Evolutionary conservation across 2,113 vertebrate species (phyloP).

Genomic region (Charina bottae): DNA sequence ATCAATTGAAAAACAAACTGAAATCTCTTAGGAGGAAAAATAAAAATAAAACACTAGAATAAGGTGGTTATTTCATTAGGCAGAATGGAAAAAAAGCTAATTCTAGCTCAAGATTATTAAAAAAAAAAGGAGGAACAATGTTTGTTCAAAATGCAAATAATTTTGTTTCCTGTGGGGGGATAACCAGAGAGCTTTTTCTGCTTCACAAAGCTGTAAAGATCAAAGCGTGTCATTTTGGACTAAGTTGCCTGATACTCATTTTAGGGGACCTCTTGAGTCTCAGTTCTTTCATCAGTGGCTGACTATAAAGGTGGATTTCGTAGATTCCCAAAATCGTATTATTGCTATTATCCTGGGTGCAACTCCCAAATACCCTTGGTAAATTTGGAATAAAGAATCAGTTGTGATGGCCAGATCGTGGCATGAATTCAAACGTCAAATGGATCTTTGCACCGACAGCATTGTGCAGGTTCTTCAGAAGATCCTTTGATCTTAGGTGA

Average conservation of each 20-base stretch:
- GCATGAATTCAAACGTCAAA: background rate
- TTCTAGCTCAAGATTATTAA: background rate
- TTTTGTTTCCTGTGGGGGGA: background rate
- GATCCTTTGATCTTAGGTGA: background rate
- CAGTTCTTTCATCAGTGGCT: background rate
- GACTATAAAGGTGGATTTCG: background rate
- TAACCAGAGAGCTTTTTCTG: background rate
- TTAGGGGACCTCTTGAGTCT: background rate
- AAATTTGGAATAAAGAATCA: background rate
- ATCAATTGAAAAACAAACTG: no score
- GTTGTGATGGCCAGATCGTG: background rate
- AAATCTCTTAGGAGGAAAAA: no score
- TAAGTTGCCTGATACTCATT: background rate
- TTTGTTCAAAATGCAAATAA: background rate
- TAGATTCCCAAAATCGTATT: background rate
- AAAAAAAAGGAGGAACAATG: background rate
- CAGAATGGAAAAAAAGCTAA: background rate
- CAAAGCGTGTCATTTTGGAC: background rate
- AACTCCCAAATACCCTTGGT: background rate
- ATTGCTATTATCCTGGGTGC: background rate
- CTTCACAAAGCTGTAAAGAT: slow-evolving; percentile 1
- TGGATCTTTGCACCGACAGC: no score
- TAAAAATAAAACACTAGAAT: no score
- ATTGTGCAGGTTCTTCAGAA: no score
- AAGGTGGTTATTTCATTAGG: no score